These are phyloP conservation scores for Dolichoris vasculosae DNA, from an alignment of 1,140 invertebrate species.

Conservation along the genomic window DNA sequence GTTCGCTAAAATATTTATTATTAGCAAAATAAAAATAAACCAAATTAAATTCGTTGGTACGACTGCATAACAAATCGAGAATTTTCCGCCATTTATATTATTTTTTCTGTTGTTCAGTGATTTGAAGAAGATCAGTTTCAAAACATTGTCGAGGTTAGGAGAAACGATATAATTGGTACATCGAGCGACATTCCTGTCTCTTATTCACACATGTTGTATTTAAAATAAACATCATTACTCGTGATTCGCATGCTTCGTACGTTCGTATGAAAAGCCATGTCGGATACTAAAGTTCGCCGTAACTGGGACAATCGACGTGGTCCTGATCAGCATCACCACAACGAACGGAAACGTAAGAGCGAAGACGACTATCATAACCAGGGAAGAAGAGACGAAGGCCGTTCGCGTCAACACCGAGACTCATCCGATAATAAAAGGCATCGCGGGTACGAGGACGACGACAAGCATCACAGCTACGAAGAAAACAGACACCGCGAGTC, in stretches of 20 bases:
- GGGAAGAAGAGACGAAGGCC: slow-evolving; percentile 18
- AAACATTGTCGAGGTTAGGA: background rate
- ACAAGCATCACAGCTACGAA: slow-evolving; percentile 6
- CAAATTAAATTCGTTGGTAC: background rate
- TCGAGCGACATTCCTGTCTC: background rate
- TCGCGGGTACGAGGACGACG: slow-evolving; percentile 23
- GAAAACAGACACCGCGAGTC: slow-evolving; percentile 18
- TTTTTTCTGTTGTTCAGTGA: background rate
- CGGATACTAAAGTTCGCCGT: slow-evolving; percentile 20
- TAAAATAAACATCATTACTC: background rate
- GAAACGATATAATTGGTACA: background rate
- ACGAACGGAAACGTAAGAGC: slow-evolving; percentile 28
- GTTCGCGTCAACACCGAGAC: slow-evolving; percentile 6
- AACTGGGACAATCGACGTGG: slow-evolving; percentile 42
- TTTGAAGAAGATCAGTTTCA: background rate
- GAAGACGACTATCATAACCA: background rate
- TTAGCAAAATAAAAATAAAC: background rate
- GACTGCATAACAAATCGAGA: background rate
- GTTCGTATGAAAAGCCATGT: slow-evolving; percentile 16
- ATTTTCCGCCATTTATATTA: slow-evolving; percentile 19
- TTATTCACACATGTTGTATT: background rate
- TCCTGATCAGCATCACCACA: slow-evolving; percentile 19
- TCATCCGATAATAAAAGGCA: slow-evolving; percentile 26
- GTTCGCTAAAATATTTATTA: background rate
- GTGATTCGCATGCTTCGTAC: background rate